A percentile compares a stretch with the other conserved stretches of the same genome.
phyloP scores from a whole-genome alignment of 2,888 invertebrate species.

The Tupiocoris notatus region DNA sequence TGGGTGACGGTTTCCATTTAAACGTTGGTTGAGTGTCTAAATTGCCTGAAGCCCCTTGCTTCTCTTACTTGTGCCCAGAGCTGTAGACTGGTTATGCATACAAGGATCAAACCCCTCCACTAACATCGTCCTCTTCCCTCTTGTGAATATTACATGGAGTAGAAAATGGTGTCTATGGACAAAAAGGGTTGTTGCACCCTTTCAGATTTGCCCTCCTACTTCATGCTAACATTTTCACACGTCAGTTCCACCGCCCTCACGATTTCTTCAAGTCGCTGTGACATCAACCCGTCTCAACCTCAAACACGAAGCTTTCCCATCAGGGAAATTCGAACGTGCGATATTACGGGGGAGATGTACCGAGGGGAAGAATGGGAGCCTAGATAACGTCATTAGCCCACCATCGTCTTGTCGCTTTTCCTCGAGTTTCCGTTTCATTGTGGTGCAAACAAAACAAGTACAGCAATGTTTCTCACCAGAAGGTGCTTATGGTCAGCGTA shows the following conservation, averaged over 20 bases:
- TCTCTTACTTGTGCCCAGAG: too few species aligned
- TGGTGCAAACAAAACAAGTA: too few species aligned
- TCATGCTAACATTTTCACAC: background rate
- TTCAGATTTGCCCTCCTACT: background rate
- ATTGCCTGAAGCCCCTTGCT: slow-evolving; percentile 7
- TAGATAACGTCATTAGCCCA: too few species aligned
- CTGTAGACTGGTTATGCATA: slow-evolving; percentile 10
- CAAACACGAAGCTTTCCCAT: background rate
- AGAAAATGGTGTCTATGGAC: background rate
- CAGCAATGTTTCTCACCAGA: too few species aligned
- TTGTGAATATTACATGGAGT: slow-evolving; percentile 27
- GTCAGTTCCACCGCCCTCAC: background rate
- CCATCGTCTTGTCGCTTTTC: too few species aligned
- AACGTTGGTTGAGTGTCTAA: slow-evolving; percentile 27
- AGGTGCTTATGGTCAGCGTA: too few species aligned
- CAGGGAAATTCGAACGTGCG: background rate
- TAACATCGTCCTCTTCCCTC: background rate
- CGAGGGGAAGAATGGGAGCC: too few species aligned
- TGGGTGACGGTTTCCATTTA: slow-evolving; percentile 24
- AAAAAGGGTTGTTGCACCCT: background rate
- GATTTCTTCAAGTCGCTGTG: background rate
- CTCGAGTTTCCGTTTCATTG: too few species aligned
- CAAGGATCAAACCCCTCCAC: slow-evolving; percentile 4
- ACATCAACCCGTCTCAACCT: background rate
- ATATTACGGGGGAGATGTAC: background rate